Percentiles rank a stretch among this genome's conserved stretches.
Evolutionary conservation across 2,113 vertebrate genomes (phyloP).

Genomic region (Tychaedon coryphoeus): DNA sequence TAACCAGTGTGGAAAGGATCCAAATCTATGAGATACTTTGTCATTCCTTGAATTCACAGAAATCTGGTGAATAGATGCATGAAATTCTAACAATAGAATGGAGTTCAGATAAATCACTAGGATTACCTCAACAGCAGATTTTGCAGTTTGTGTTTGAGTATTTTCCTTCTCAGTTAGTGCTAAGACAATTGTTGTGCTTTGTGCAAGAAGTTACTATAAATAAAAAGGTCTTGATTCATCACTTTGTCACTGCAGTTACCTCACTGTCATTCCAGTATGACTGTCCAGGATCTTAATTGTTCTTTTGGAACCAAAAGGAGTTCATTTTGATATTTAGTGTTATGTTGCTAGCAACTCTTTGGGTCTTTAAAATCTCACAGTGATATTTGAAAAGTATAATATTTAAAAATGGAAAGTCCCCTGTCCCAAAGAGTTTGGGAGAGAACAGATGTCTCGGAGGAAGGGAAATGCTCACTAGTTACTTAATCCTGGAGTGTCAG

Average conservation of each 20-base stretch:
- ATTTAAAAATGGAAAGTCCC: conserved; percentile 1
- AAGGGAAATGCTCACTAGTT: background rate
- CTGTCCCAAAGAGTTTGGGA: background rate
- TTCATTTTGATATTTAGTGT: background rate
- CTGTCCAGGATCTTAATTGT: background rate
- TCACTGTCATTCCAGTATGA: background rate
- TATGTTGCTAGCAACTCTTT: background rate
- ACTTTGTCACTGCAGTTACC: background rate
- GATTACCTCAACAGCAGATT: background rate
- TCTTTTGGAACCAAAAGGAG: background rate
- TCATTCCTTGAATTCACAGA: background rate
- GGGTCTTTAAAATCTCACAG: background rate
- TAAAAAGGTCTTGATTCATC: background rate
- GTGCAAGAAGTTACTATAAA: background rate
- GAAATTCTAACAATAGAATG: background rate
- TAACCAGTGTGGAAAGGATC: background rate
- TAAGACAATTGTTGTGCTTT: background rate
- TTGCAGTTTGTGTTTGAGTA: background rate
- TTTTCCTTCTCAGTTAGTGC: background rate
- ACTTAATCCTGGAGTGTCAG: background rate
- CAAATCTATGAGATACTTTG: background rate
- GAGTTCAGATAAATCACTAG: background rate
- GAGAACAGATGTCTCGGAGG: background rate
- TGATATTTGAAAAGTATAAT: background rate
- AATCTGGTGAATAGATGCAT: rapidly evolving